Conservation (phyloP, 2,797 vertebrate genomes). For the Meda fulgida region DNA sequence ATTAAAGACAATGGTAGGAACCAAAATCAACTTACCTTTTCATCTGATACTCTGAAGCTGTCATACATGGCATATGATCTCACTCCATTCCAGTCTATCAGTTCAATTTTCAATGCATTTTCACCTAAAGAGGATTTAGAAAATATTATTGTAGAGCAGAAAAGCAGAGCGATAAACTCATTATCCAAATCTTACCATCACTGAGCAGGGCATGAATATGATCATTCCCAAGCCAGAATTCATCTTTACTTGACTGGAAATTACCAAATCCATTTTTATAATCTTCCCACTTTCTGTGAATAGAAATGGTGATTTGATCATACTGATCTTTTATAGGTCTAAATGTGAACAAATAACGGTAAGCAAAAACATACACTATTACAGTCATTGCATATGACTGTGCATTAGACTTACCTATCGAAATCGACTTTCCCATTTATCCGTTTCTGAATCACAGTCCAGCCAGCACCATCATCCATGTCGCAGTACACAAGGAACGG, state of each 20-base stretch:
- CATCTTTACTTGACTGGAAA: constrained; percentile 86
- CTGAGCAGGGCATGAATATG: constrained; percentile 82
- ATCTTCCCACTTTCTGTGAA: constrained; percentile 86
- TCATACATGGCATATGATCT: constrained; percentile 84
- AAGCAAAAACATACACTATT: neutral
- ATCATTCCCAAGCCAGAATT: constrained; percentile 92
- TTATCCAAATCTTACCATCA: constrained; percentile 70
- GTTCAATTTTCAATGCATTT: constrained; percentile 85
- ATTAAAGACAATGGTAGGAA: neutral
- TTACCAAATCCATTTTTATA: constrained; percentile 90
- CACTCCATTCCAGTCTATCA: constrained; percentile 88
- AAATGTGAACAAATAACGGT: neutral
- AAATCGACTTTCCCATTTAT: constrained; percentile 87
- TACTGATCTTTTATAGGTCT: neutral
- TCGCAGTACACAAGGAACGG: constrained; percentile 89
- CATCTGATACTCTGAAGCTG: constrained; percentile 81
- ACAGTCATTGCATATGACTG: neutral
- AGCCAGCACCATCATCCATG: constrained; percentile 90
- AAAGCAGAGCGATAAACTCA: neutral
- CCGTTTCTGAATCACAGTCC: constrained; percentile 88
- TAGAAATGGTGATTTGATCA: constrained; percentile 2
- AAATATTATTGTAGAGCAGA: neutral
- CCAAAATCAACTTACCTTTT: constrained; percentile 74
- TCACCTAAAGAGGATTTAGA: constrained; percentile 71
- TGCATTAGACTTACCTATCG: constrained; percentile 75